A percentile compares a stretch with the other conserved stretches of the same genome.
Conservation (phyloP, 1,140 invertebrate species). For the Heterodera schachtii region DNA sequence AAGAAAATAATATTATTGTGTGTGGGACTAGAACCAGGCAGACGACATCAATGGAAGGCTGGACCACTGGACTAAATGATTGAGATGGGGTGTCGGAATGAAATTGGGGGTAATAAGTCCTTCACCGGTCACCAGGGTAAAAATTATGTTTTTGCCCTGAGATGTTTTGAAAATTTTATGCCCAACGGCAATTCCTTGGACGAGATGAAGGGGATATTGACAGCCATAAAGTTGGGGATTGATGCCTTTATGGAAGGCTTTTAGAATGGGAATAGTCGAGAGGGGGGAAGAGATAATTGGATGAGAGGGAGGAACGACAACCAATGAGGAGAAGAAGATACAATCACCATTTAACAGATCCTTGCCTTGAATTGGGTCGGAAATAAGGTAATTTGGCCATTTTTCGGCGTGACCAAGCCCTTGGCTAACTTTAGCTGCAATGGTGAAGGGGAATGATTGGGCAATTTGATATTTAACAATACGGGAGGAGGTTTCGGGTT, state of each 20-base stretch:
- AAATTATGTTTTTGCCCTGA: neutral
- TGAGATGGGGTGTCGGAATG: neutral
- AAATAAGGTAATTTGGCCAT: neutral
- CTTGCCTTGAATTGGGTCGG: neutral
- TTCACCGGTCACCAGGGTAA: neutral
- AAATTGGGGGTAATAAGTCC: neutral
- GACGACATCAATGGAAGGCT: too few relatives aligned
- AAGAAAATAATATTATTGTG: too few relatives aligned
- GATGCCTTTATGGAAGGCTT: neutral
- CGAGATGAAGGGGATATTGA: neutral
- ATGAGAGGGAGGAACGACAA: too few relatives aligned
- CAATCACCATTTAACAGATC: neutral
- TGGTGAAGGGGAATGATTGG: neutral
- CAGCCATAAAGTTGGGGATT: neutral
- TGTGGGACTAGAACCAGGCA: too few relatives aligned
- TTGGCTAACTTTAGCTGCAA: neutral
- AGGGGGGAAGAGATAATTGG: too few relatives aligned
- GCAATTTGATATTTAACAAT: neutral
- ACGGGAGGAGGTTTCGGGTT: too few relatives aligned
- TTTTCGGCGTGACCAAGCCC: neutral
- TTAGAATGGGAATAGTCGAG: neutral
- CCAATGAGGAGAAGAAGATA: neutral
- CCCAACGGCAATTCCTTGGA: neutral
- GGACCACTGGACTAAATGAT: too few relatives aligned
- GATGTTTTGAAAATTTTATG: neutral